Percentiles rank a stretch among this genome's conserved stretches.
These are phyloP conservation scores for Opisthocomus hoazin DNA, from an alignment of 2,113 vertebrate species.

Conservation along the genomic window DNA sequence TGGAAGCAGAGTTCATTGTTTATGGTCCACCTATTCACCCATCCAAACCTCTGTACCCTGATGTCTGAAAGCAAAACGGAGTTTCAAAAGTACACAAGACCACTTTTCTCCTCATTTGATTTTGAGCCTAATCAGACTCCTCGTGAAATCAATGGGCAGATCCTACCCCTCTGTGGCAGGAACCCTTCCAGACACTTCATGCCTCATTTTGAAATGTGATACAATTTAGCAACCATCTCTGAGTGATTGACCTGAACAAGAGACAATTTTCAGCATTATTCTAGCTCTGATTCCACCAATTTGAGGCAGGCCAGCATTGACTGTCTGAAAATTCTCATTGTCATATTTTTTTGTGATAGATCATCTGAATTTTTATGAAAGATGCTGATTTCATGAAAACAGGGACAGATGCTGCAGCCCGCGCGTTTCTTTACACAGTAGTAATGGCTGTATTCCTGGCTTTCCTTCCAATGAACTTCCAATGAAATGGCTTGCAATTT, in stretches of 20 bases:
- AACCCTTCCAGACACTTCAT: neutral
- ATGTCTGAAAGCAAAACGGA: neutral
- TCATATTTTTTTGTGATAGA: neutral
- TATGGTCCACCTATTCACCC: constrained; percentile 27
- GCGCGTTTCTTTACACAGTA: neutral
- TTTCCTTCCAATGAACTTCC: neutral
- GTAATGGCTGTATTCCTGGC: neutral
- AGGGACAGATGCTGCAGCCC: neutral
- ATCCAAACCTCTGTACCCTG: constrained; percentile 21
- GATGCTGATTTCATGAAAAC: neutral
- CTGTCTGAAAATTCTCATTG: neutral
- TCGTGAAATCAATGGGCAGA: neutral
- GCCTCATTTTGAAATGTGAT: neutral
- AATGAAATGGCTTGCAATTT: neutral
- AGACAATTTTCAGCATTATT: neutral
- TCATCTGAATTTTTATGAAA: neutral
- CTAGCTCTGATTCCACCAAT: neutral
- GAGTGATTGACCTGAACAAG: neutral
- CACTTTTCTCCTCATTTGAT: constrained; percentile 13
- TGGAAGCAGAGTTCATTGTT: constrained; percentile 65
- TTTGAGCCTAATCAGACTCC: neutral
- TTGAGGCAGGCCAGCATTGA: neutral
- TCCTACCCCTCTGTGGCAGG: neutral
- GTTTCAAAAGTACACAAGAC: neutral
- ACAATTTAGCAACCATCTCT: neutral